These are phyloP conservation scores for Dendrolimus houi DNA, from an alignment of 2,888 invertebrate species.

Conservation along the genomic window DNA sequence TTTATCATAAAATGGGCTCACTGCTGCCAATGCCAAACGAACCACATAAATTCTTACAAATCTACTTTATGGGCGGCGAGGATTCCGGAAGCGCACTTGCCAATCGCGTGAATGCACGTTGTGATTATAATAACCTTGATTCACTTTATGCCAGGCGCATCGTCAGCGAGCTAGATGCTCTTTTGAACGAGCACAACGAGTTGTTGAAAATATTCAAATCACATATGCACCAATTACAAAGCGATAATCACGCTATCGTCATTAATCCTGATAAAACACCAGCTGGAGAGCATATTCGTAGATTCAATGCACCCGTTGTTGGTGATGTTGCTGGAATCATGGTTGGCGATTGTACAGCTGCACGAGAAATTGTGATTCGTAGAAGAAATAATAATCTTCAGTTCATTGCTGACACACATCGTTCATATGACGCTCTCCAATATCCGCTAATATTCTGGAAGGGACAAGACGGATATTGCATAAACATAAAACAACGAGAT, in stretches of 20 bases:
- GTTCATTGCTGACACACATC: slow-evolving; percentile 5
- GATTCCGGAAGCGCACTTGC: slow-evolving; percentile 16
- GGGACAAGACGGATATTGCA: slow-evolving; percentile 10
- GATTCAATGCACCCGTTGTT: slow-evolving; percentile 33
- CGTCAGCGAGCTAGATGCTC: slow-evolving; percentile 8
- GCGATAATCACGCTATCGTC: slow-evolving; percentile 15
- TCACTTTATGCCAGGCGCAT: slow-evolving; percentile 12
- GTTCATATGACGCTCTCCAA: slow-evolving; percentile 11
- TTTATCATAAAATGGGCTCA: slow-evolving; percentile 17
- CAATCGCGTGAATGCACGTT: slow-evolving; percentile 21
- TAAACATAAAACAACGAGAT: slow-evolving; percentile 6
- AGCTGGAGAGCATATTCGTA: slow-evolving; percentile 28
- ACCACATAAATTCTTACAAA: slow-evolving; percentile 11
- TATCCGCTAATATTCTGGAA: slow-evolving; percentile 13
- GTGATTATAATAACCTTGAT: slow-evolving; percentile 12
- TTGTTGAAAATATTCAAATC: slow-evolving; percentile 30
- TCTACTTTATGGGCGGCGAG: slow-evolving; percentile 14
- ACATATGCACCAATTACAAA: slow-evolving; percentile 23
- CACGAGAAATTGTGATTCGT: slow-evolving; percentile 9
- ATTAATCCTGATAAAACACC: slow-evolving; percentile 25
- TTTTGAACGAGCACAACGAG: slow-evolving; percentile 21
- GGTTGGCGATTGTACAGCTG: slow-evolving; percentile 9
- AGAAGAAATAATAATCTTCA: slow-evolving; percentile 9
- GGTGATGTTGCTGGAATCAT: slow-evolving; percentile 15
- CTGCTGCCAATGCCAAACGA: slow-evolving; percentile 15